These are phyloP conservation scores for Mythimna lalbum DNA, from an alignment of 2,888 invertebrate genomes.

Conservation along the genomic window DNA sequence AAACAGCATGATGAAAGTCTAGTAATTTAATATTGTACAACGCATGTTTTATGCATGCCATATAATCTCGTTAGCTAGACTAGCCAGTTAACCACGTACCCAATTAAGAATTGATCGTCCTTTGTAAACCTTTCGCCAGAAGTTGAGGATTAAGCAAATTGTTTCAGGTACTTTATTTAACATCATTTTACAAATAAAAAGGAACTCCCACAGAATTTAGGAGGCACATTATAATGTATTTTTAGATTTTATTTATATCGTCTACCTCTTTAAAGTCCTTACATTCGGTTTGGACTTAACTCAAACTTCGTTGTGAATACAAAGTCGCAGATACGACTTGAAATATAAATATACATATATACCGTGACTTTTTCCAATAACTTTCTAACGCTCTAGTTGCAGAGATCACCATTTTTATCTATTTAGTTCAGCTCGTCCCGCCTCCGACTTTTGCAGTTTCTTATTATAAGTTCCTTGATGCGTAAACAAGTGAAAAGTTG, in stretches of 20 bases:
- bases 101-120: slow-evolving; percentile 53
- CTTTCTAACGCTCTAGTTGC: neutral
- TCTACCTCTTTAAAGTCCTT: neutral
- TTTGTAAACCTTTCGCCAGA: slow-evolving; percentile 33
- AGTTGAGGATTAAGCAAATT: slow-evolving; percentile 33
- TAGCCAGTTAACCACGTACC: slow-evolving; percentile 40
- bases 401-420: slow-evolving; percentile 32
- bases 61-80: slow-evolving; percentile 56
- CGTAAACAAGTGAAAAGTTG: slow-evolving; percentile 78
- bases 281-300: neutral
- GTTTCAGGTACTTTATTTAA: slow-evolving; percentile 21
- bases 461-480: slow-evolving; percentile 54
- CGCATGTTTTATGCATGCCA: slow-evolving; percentile 52
- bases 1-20: slow-evolving; percentile 20
- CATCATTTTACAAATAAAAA: slow-evolving; percentile 22
- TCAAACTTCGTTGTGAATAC: neutral
- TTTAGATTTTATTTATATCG: slow-evolving; percentile 11
- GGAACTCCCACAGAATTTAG: neutral
- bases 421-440: slow-evolving; percentile 6
- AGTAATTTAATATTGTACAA: slow-evolving; percentile 49
- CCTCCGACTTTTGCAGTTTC: slow-evolving; percentile 18
- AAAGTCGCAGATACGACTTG: neutral
- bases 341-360: neutral
- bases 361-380: neutral
- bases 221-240: slow-evolving; percentile 6